phyloP scores from a whole-genome alignment of 2,113 vertebrate genomes.

The Perca schrenkii region DNA sequence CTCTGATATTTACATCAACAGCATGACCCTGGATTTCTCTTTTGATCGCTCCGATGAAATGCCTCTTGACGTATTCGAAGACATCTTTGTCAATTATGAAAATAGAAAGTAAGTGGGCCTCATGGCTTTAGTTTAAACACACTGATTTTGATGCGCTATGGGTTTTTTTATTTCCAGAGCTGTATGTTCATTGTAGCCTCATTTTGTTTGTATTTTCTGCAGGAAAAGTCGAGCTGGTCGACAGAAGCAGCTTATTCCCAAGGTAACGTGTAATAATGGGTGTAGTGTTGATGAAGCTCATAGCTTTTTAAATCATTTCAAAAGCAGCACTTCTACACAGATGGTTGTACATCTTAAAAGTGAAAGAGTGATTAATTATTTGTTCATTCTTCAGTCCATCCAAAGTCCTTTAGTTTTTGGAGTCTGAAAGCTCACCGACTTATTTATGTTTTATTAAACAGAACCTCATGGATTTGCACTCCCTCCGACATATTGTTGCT shows the following conservation, averaged over 20 bases:
- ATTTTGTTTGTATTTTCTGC: constrained; percentile 53
- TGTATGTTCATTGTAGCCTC: background rate
- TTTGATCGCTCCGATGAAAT: constrained; percentile 93
- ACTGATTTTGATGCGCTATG: too few species aligned
- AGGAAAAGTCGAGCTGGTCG: constrained; percentile 90
- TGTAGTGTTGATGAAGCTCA: background rate
- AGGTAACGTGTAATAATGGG: constrained; percentile 82
- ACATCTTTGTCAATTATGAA: constrained; percentile 92
- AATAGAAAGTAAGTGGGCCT: constrained; percentile 89
- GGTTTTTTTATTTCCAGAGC: background rate
- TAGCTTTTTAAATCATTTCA: background rate
- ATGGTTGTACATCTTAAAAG: background rate
- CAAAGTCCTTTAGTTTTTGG: background rate
- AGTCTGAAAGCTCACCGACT: constrained; percentile 1
- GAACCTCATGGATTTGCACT: constrained; percentile 92
- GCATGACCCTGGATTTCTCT: constrained; percentile 91
- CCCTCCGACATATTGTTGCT: constrained; percentile 90
- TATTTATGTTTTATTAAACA: constrained; percentile 62
- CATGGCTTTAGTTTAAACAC: background rate
- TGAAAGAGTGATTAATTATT: background rate
- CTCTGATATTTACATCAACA: constrained; percentile 80
- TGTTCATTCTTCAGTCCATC: background rate
- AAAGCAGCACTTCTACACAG: background rate
- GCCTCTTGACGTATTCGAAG: constrained; percentile 91
- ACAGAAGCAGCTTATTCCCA: constrained; percentile 95